These are phyloP conservation scores for Ceratoteleas bidentatus DNA, from an alignment of 1,140 invertebrate species.

Conservation along the genomic window DNA sequence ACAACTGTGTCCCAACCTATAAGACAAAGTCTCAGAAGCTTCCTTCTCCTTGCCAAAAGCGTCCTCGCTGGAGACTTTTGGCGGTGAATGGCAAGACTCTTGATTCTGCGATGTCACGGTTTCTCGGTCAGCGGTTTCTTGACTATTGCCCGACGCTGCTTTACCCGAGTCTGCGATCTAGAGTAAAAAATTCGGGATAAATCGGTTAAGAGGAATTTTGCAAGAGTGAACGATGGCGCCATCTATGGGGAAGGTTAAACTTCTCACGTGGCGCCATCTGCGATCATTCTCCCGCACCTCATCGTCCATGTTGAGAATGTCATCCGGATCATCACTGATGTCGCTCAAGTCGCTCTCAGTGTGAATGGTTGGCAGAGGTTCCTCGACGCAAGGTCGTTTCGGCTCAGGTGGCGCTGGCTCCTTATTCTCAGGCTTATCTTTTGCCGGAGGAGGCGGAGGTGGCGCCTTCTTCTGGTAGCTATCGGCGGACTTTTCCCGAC, in stretches of 20 bases:
- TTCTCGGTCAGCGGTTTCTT: conserved; percentile 60
- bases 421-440: conserved; percentile 77
- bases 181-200: conserved; percentile 39
- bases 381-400: conserved; percentile 79
- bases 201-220: too few relatives aligned
- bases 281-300: conserved; percentile 69
- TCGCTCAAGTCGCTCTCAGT: conserved; percentile 90
- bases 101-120: conserved; percentile 59
- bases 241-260: too few relatives aligned
- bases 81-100: conserved; percentile 63
- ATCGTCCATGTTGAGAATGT: conserved; percentile 90
- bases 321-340: conserved; percentile 93
- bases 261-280: neutral
- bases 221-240: too few relatives aligned
- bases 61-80: conserved; percentile 64
- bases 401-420: conserved; percentile 79
- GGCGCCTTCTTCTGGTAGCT: conserved; percentile 71
- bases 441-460: conserved; percentile 53
- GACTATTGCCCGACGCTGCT: conserved; percentile 14
- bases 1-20: conserved; percentile 32
- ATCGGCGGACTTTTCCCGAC: conserved; percentile 77
- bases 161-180: conserved; percentile 56
- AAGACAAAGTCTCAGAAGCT: conserved; percentile 56
- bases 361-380: conserved; percentile 82
- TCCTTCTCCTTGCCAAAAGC: conserved; percentile 70